Evolutionary conservation across 2,113 vertebrate genomes (phyloP).

Genomic region (Hippolais icterina): DNA sequence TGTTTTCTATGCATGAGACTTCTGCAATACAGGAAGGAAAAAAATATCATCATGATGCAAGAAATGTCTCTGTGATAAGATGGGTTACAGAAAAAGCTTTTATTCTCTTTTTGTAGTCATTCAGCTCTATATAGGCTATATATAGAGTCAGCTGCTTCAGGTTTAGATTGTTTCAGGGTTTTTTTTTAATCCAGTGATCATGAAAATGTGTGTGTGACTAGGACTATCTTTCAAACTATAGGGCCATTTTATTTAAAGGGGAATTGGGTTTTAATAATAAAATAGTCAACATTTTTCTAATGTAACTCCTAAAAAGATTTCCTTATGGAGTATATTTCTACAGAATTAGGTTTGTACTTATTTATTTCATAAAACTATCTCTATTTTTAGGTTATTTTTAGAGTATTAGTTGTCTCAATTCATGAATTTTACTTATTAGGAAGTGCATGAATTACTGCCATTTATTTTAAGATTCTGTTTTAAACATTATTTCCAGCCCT

Average conservation of each 20-base stretch:
- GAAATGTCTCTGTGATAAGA: neutral
- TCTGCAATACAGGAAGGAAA: neutral
- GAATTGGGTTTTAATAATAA: neutral
- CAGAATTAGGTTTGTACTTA: neutral
- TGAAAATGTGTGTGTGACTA: neutral
- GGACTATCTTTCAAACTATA: neutral
- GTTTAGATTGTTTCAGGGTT: neutral
- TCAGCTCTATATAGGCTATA: neutral
- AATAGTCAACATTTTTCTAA: neutral
- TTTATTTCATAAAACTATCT: neutral
- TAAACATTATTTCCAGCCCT: neutral
- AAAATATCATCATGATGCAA: neutral
- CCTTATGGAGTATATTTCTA: neutral
- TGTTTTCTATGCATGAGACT: neutral
- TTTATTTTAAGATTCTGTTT: constrained; percentile 18
- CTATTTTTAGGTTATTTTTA: neutral
- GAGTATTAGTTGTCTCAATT: neutral
- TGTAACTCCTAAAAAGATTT: neutral
- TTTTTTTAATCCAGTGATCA: neutral
- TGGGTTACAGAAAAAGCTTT: neutral
- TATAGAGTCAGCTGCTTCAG: neutral
- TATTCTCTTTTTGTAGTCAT: neutral
- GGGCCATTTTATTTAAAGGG: neutral
- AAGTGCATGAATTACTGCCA: neutral
- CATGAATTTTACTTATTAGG: neutral